These are phyloP conservation scores for Erannis defoliaria DNA, from an alignment of 2,888 invertebrate species.

Conservation along the genomic window DNA sequence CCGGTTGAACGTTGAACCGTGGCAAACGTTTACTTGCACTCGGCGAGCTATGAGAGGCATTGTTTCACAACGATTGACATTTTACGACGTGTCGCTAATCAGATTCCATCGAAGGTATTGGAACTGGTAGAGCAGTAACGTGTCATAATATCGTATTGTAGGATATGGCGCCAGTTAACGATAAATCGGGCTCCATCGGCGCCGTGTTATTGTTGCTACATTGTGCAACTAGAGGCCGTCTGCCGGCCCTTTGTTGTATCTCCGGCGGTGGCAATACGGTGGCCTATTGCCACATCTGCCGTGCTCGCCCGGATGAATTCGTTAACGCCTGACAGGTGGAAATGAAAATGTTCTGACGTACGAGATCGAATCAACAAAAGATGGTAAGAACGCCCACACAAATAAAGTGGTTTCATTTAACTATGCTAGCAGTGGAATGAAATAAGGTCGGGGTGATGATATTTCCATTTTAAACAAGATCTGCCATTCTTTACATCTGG, in stretches of 20 bases:
- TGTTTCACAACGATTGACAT: slow-evolving; percentile 70
- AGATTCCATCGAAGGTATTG: slow-evolving; percentile 42
- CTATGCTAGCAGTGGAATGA: neutral
- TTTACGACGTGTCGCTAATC: slow-evolving; percentile 56
- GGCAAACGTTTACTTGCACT: slow-evolving; percentile 57
- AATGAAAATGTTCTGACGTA: slow-evolving; percentile 34
- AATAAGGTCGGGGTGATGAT: slow-evolving; percentile 6
- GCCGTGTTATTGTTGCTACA: slow-evolving; percentile 30
- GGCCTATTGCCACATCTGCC: slow-evolving; percentile 35
- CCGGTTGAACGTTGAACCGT: slow-evolving; percentile 60
- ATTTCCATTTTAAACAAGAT: slow-evolving; percentile 13
- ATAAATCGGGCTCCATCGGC: slow-evolving; percentile 28
- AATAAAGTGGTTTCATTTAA: slow-evolving; percentile 4
- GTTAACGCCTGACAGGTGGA: slow-evolving; percentile 36
- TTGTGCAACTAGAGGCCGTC: slow-evolving; percentile 40
- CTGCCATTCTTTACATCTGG: slow-evolving; percentile 7
- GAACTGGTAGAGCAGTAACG: slow-evolving; percentile 17
- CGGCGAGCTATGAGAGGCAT: slow-evolving; percentile 49
- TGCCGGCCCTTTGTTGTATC: slow-evolving; percentile 38
- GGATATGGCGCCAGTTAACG: slow-evolving; percentile 26
- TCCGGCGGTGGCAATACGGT: slow-evolving; percentile 21
- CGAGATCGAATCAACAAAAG: slow-evolving; percentile 24
- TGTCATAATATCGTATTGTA: slow-evolving; percentile 27
- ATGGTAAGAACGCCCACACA: slow-evolving; percentile 24
- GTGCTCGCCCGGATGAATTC: slow-evolving; percentile 34